phyloP scores from a whole-genome alignment of 2,113 vertebrate genomes.

The Ramphastos sulfuratus region DNA sequence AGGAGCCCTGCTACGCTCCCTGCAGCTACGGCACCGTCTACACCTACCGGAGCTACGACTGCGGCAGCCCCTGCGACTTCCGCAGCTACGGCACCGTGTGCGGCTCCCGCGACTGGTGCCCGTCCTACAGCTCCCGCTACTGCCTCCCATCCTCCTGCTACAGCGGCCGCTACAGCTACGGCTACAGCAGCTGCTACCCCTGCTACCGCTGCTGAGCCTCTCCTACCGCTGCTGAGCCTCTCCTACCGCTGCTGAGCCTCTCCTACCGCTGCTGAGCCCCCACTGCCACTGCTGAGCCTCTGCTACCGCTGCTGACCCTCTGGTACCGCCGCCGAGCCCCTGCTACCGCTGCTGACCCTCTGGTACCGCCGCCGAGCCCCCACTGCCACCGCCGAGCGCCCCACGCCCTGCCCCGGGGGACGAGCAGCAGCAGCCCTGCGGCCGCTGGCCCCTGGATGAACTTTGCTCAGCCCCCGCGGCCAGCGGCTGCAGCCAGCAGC shows the following conservation, averaged over 20 bases:
- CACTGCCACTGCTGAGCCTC: too few relatives aligned
- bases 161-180: not conserved
- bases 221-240: too few relatives aligned
- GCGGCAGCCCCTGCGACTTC: not conserved
- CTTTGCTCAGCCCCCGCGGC: fast-evolving
- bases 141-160: not conserved
- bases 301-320: too few relatives aligned
- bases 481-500: fast-evolving
- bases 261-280: not conserved
- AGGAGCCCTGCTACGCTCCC: not conserved
- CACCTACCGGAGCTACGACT: not conserved
- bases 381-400: too few relatives aligned
- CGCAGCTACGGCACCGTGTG: not conserved
- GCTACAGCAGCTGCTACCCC: not conserved
- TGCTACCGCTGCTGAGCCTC: not conserved
- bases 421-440: too few relatives aligned
- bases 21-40: not conserved
- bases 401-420: too few relatives aligned
- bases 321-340: too few relatives aligned
- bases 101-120: not conserved
- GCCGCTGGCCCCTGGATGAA: too few relatives aligned
- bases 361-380: not conserved
- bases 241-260: too few relatives aligned
- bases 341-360: too few relatives aligned
- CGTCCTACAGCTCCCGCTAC: not conserved